Percentiles rank a stretch among this genome's conserved stretches.
Conservation (phyloP, 2,888 invertebrate genomes). For the Diadegma fenestrale region DNA sequence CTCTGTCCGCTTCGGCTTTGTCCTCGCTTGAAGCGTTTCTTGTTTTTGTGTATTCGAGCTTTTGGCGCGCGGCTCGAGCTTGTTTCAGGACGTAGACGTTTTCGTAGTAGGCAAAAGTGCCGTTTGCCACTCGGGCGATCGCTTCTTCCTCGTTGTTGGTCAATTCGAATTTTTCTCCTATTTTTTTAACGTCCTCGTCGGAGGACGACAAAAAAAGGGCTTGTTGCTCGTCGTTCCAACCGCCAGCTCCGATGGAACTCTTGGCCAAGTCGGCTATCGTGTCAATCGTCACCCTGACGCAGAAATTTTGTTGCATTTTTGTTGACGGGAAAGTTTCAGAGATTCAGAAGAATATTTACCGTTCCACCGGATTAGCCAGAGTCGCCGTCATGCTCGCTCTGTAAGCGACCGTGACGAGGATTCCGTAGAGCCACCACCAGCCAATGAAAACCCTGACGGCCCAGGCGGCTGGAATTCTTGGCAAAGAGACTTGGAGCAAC, state of each 20-base stretch:
- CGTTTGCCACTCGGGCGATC: constrained; percentile 89
- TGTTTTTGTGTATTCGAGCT: constrained; percentile 80
- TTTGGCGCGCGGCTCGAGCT: constrained; percentile 87
- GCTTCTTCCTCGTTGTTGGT: constrained; percentile 88
- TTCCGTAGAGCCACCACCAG: constrained; percentile 95
- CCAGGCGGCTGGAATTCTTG: constrained; percentile 92
- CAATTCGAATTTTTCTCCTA: constrained; percentile 89
- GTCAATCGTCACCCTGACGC: constrained; percentile 90
- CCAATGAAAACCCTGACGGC: constrained; percentile 92
- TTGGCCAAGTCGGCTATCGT: constrained; percentile 89
- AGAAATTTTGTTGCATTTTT: too few species aligned
- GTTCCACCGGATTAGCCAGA: constrained; percentile 91
- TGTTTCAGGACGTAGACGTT: constrained; percentile 90
- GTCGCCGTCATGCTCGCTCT: constrained; percentile 94
- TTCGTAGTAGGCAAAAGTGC: constrained; percentile 92
- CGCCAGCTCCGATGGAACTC: constrained; percentile 89
- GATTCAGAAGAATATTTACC: constrained; percentile 83
- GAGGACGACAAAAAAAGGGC: constrained; percentile 90
- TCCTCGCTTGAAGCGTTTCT: constrained; percentile 73
- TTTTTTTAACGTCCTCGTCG: constrained; percentile 89
- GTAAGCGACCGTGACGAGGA: constrained; percentile 92
- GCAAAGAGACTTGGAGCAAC: constrained; percentile 92
- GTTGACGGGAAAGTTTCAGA: too few species aligned
- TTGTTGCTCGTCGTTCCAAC: constrained; percentile 90
- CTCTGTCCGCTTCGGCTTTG: constrained; percentile 82